Base-by-base conservation (phyloP, 2,797 vertebrate species). In the Carduelis carduelis region DNA sequence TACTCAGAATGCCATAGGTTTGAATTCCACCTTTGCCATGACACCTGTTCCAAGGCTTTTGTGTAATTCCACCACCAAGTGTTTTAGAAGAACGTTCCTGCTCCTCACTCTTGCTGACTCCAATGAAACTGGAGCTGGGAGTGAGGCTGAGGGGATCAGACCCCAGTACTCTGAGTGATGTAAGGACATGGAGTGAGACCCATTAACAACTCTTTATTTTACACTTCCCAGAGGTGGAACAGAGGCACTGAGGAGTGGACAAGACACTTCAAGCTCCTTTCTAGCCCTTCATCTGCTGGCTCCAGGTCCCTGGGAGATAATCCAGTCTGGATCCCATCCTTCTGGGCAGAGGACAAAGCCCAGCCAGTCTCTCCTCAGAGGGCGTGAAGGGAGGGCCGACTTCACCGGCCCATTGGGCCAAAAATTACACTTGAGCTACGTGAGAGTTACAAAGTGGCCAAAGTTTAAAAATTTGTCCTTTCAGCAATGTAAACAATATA, bases 341-440 rank as follows among this genome's bases (percentile, higher is more conserved):
- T 15, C 30, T 27, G 46, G 79, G 27, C 83, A 89, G 68, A 83
- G 78, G 32, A 68, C 53, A 83, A 55, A 78, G 27, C 64, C 16
- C 60, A 91, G 76, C 30, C 41, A 47, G 41, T 14, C 30, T 69
- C n/a, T 64, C 43, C 82, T 68, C 4, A 12, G 6, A 53, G n/a
- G 50, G 22, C 41, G 35, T 2, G 27, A 88, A 66, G 1, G 14
- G 22, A 44, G 37, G 60, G 50, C 60, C 2, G 27, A 76, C 15
- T 11, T 43, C 3, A 12, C 49, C 39, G 37, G 39, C 83, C 92
- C 95, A 85, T 47, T 83, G 87, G 86, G 89, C 85, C 92, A 95
- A 96, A 87, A 49, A 53, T 46, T 60, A 56, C 71, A 57, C 61
- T 68, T 61, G 71, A 90, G 89, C 59, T 79, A 70, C 0, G 1